Evolutionary conservation across 1,140 invertebrate species (phyloP).

Genomic region (Sycobia sp.): DNA sequence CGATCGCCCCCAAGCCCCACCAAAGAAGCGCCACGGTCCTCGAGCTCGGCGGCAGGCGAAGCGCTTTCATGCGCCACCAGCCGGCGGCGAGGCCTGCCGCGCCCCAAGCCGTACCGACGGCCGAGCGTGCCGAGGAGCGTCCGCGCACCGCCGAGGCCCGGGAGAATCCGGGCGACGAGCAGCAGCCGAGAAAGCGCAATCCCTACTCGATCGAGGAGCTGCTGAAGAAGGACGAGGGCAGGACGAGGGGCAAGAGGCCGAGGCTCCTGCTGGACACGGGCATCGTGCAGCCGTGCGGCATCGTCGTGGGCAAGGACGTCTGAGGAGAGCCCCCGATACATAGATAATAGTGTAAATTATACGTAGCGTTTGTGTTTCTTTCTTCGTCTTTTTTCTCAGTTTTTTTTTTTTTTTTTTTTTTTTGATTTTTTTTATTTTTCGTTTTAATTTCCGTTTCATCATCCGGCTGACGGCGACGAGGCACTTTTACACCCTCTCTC

Average conservation of each 20-base stretch:
- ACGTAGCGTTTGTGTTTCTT: background rate
- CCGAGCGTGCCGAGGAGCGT: background rate
- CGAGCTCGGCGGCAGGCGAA: constrained; percentile 54
- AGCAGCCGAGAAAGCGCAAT: constrained; percentile 70
- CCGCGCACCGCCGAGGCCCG: constrained; percentile 29
- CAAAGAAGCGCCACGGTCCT: constrained; percentile 47
- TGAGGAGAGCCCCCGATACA: background rate
- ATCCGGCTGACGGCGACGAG: background rate
- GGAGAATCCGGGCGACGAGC: constrained; percentile 39
- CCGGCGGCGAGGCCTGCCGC: constrained; percentile 16
- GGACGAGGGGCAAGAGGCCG: constrained; percentile 48
- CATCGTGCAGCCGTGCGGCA: constrained; percentile 57
- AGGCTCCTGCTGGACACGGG: constrained; percentile 47
- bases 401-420: too few species aligned
- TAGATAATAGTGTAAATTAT: constrained; percentile 26
- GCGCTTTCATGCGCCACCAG: constrained; percentile 50
- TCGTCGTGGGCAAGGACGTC: constrained; percentile 45
- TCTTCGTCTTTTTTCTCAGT: too few species aligned
- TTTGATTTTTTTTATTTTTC: too few species aligned
- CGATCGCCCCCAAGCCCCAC: constrained; percentile 45
- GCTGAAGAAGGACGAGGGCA: constrained; percentile 76
- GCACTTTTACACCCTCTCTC: background rate
- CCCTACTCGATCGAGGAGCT: constrained; percentile 87
- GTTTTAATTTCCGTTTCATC: too few species aligned
- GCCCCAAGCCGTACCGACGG: background rate